These are phyloP conservation scores for Lingula anatina DNA, from an alignment of 2,888 invertebrate genomes.

Conservation along the genomic window DNA sequence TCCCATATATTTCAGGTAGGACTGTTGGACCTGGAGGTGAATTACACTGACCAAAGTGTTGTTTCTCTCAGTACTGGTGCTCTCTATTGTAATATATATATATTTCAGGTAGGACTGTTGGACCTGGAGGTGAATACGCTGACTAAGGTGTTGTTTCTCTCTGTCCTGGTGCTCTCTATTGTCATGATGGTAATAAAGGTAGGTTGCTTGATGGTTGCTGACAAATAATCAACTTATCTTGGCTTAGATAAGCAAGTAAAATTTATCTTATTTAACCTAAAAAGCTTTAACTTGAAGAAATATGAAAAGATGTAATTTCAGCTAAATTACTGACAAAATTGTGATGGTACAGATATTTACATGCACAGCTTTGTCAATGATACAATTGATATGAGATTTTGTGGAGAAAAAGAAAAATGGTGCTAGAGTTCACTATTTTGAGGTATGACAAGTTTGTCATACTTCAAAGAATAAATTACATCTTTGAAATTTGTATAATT, in stretches of 20 bases:
- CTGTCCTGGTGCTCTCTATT: slow-evolving; percentile 82
- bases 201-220: slow-evolving; percentile 1
- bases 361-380: too few species aligned
- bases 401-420: too few species aligned
- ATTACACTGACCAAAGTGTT: slow-evolving; percentile 88
- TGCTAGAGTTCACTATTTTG: too few species aligned
- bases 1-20: slow-evolving; percentile 65
- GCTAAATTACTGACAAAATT: too few species aligned
- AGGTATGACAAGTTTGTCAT: too few species aligned
- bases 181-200: slow-evolving; percentile 91
- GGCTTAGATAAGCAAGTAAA: neutral
- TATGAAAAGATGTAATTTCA: too few species aligned
- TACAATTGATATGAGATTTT: too few species aligned
- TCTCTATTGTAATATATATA: slow-evolving; percentile 86
- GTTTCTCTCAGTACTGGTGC: slow-evolving; percentile 82
- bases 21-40: slow-evolving; percentile 89
- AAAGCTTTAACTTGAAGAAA: too few species aligned
- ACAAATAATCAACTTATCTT: neutral
- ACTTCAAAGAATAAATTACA: too few species aligned
- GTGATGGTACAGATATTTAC: too few species aligned
- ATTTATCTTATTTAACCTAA: too few species aligned
- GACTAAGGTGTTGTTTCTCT: slow-evolving; percentile 84
- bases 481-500: too few species aligned
- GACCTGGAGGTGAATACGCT: slow-evolving; percentile 95
- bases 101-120: slow-evolving; percentile 65